phyloP scores from a whole-genome alignment of 2,888 invertebrate genomes.

The Emesis furor region DNA sequence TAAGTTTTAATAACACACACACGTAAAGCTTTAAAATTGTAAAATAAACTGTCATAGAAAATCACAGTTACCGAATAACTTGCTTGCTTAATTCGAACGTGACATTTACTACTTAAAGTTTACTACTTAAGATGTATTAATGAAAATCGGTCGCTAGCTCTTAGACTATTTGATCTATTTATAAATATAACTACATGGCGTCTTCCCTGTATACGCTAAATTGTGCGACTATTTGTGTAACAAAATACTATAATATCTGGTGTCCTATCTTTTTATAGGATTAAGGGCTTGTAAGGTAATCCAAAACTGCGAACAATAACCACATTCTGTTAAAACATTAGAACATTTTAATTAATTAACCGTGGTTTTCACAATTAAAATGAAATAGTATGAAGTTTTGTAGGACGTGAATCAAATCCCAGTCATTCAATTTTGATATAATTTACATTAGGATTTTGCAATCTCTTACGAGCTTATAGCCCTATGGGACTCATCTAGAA shows the following conservation, averaged over 20 bases:
- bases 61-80: too few relatives aligned
- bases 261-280: neutral
- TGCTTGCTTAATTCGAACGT: too few relatives aligned
- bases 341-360: neutral
- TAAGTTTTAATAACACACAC: too few relatives aligned
- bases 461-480: neutral
- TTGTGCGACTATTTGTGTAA: neutral
- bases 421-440: neutral
- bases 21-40: too few relatives aligned
- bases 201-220: slow-evolving; percentile 16
- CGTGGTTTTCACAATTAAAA: neutral
- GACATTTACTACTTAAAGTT: neutral
- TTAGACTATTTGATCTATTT: neutral
- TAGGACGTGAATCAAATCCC: neutral
- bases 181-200: slow-evolving; percentile 7
- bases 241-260: neutral
- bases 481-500: too few relatives aligned
- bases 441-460: neutral
- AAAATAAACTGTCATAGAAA: too few relatives aligned
- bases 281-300: neutral
- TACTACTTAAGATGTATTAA: neutral
- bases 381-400: neutral
- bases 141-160: neutral
- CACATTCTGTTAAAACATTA: neutral
- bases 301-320: neutral